These are phyloP conservation scores for Dendroctonus ponderosae DNA, from an alignment of 1,140 invertebrate genomes.

Conservation along the genomic window DNA sequence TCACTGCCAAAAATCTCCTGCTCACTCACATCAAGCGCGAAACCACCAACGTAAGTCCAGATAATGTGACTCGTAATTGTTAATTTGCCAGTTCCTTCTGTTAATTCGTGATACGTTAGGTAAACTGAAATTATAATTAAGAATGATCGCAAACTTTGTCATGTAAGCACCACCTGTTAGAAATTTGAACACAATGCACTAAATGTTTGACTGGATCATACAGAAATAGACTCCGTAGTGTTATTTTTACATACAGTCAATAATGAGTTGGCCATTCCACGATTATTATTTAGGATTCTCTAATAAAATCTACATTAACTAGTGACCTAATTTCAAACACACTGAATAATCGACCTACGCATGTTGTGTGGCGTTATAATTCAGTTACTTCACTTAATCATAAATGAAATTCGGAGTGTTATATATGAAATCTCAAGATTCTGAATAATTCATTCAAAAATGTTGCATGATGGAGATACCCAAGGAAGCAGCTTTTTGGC, in stretches of 20 bases:
- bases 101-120: conserved; percentile 6
- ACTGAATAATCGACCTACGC: conserved; percentile 9
- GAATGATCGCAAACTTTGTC: conserved; percentile 12
- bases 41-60: not conserved
- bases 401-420: not conserved
- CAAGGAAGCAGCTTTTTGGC: too few species aligned
- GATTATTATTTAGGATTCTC: conserved; percentile 13
- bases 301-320: conserved; percentile 22
- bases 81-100: not conserved
- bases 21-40: not conserved
- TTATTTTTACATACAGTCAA: conserved; percentile 29
- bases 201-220: conserved; percentile 24
- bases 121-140: conserved; percentile 21
- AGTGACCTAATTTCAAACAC: conserved; percentile 20
- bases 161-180: conserved; percentile 28
- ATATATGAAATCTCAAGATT: too few species aligned
- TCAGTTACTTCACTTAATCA: not conserved
- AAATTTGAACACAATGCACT: conserved; percentile 25
- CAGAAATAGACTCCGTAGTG: conserved; percentile 24
- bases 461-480: too few species aligned
- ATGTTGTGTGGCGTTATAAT: not conserved
- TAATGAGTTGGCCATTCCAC: conserved; percentile 27
- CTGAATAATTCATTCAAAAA: too few species aligned
- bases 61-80: not conserved
- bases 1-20: not conserved